Evolutionary conservation across 2,888 invertebrate species (phyloP).

Genomic region (Zhuqinia jingwanae): DNA sequence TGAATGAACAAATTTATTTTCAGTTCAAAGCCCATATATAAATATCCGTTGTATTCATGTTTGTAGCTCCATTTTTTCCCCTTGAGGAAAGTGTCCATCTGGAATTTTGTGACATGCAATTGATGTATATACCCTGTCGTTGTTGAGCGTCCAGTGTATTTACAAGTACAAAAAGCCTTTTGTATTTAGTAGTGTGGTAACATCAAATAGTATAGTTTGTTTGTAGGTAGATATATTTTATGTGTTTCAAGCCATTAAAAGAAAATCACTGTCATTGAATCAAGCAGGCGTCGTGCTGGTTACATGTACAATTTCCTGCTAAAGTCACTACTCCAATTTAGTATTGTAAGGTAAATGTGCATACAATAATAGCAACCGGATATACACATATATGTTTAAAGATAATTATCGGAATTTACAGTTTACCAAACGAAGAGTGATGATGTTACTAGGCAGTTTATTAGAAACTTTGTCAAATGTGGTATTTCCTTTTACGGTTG

Average conservation of each 20-base stretch:
- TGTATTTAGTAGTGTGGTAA: too few species aligned
- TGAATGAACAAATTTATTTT: background rate
- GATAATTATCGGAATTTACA: background rate
- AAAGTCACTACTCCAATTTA: background rate
- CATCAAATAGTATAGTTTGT: too few species aligned
- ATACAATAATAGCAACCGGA: too few species aligned
- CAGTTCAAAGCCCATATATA: too few species aligned
- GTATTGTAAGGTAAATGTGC: background rate
- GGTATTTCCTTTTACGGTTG: too few species aligned
- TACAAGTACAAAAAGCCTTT: too few species aligned
- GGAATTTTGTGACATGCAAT: background rate
- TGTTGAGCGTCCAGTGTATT: background rate
- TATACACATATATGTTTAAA: background rate
- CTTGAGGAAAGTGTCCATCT: background rate
- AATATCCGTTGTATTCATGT: too few species aligned
- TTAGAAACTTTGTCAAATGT: too few species aligned
- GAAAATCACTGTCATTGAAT: constrained; percentile 9
- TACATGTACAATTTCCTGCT: background rate
- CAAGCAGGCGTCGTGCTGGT: background rate
- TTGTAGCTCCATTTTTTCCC: too few species aligned
- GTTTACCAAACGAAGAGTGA: background rate
- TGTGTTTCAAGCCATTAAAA: constrained; percentile 2
- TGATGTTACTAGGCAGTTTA: too few species aligned
- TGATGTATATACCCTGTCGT: background rate
- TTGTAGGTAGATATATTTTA: too few species aligned